Evolutionary conservation across 1,140 invertebrate species (phyloP), one percentile per base, ranked within the genome.

Genomic region (Tetragnatha versicolor): DNA sequence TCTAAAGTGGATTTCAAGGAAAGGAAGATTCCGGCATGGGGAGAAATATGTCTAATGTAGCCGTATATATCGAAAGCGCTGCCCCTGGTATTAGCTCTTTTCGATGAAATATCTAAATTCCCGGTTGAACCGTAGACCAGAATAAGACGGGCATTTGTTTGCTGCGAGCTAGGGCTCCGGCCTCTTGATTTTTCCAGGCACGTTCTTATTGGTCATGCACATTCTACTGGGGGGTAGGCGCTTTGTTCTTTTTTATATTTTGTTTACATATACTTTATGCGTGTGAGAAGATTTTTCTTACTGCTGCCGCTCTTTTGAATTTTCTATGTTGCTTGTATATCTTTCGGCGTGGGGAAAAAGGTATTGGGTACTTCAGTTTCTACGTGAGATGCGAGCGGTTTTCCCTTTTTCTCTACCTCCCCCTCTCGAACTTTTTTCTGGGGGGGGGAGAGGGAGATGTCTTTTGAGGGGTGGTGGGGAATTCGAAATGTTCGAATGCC

Each of bases 71-170:
- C 35, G 9, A 29, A 39, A 27, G 31, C 35, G 47, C 42, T 60
- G 33, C 69, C 33, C 35, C 25, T 37, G 25, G 35, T 60, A 73
- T 73, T 73, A 73, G 53, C 33, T n/a, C n/a, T 39, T 73, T 60
- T 20, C 69, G 69, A 60, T 53, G 69, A 73, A 73, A 73, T 73
- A 73, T 73, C 35, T 45, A 33, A 73, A 73, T 73, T 73, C 69
- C 69, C 69, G 22, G 37, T 45, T 47, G 69, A 60, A 45, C 69
- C 53, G 47, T 73, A 17, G 53, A 25, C 39, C 6, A 7, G 35
- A n/a, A 47, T 73, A 73, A 58, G 69, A 60, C 25, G 69, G 69
- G 60, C 69, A 73, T 73, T 73, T 73, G 69, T 73, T 73, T 73
- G 53, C 69, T 14, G 5, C 12, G 37, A 22, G 5, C 37, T 55